A percentile compares a stretch with the other conserved stretches of the same genome.
Evolutionary conservation across 2,113 vertebrate species (phyloP).

Genomic region (Neofelis nebulosa): DNA sequence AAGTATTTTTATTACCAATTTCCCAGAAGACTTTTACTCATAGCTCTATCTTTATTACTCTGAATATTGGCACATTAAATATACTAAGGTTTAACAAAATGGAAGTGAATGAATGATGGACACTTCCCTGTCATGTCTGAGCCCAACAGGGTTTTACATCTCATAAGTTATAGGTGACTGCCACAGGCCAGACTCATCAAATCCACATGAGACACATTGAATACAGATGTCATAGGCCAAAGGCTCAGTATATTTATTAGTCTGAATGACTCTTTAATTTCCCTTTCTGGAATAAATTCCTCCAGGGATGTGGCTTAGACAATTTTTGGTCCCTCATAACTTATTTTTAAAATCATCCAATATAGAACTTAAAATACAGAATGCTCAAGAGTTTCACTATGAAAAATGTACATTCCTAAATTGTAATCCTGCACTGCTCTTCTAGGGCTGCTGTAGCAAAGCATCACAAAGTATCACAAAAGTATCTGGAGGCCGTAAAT

Average conservation of each 20-base stretch:
- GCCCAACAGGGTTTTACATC: background rate
- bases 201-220: background rate
- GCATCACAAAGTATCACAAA: too few species aligned
- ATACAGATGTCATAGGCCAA: background rate
- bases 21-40: constrained; percentile 59
- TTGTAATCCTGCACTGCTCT: background rate
- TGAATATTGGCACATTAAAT: constrained; percentile 31
- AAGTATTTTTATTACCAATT: constrained; percentile 62
- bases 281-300: constrained; percentile 36
- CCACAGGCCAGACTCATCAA: background rate
- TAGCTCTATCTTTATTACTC: constrained; percentile 10
- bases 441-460: background rate
- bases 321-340: background rate
- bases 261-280: constrained; percentile 31
- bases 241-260: background rate
- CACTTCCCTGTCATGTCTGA: background rate
- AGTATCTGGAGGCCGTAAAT: background rate
- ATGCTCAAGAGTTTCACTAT: background rate
- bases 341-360: background rate
- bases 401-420: background rate
- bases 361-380: background rate
- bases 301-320: background rate
- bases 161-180: constrained; percentile 38
- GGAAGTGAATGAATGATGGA: background rate
- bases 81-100: constrained; percentile 25